phyloP scores from a whole-genome alignment of 2,797 vertebrate species.

The Fistularia commersonii region DNA sequence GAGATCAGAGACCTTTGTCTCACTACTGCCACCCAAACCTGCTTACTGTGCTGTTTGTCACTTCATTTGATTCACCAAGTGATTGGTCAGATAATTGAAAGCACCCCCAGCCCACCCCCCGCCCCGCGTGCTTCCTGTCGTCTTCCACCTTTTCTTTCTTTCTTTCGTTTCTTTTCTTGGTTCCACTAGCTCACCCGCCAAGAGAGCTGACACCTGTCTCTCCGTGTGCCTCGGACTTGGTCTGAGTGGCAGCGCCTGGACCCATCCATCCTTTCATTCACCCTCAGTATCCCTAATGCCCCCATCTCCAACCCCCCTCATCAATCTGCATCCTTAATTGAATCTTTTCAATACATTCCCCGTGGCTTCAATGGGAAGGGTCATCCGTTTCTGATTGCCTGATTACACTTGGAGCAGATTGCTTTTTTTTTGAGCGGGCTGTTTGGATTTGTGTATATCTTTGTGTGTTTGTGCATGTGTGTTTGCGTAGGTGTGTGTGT shows the following conservation, averaged over 20 bases:
- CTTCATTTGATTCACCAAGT: constrained; percentile 29
- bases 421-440: constrained; percentile 15
- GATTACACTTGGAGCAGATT: constrained; percentile 23
- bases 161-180: constrained; percentile 16
- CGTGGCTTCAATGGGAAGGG: constrained; percentile 37
- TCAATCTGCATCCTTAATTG: constrained; percentile 47
- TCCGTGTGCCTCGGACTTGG: constrained; percentile 16
- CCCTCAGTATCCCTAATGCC: no score
- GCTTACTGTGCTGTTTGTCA: constrained; percentile 20
- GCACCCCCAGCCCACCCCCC: neutral
- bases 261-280: constrained; percentile 14
- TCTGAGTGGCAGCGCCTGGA: constrained; percentile 35
- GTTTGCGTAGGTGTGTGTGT: constrained; percentile 10
- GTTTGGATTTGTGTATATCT: constrained; percentile 18
- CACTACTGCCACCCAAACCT: constrained; percentile 1
- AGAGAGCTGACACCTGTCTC: constrained; percentile 29
- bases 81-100: constrained; percentile 34
- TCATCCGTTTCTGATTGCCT: constrained; percentile 53
- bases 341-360: constrained; percentile 47
- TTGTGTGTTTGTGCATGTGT: constrained; percentile 3
- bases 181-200: constrained; percentile 38
- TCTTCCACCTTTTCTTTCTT: constrained; percentile 7
- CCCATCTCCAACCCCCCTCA: neutral
- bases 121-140: neutral
- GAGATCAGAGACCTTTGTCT: constrained; percentile 2